Evolutionary conservation across 2,113 vertebrate species (phyloP).

Genomic region (Dipodomys spectabilis): DNA sequence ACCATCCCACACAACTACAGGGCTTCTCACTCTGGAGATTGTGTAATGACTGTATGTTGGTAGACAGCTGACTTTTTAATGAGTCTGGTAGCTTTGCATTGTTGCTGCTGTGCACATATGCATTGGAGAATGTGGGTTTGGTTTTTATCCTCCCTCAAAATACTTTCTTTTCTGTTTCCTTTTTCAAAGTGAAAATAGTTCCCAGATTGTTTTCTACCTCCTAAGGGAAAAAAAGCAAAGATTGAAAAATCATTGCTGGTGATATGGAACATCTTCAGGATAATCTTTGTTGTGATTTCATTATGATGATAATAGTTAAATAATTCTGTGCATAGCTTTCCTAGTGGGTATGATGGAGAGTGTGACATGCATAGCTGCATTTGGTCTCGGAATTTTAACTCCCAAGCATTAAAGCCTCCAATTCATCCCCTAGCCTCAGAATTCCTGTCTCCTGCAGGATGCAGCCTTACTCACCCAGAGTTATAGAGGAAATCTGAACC

Average conservation of each 20-base stretch:
- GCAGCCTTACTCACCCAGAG: too few species aligned
- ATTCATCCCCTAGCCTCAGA: neutral
- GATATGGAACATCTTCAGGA: neutral
- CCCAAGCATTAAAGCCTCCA: neutral
- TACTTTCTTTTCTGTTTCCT: neutral
- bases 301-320: neutral
- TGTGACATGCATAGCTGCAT: fast-evolving
- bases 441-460: too few species aligned
- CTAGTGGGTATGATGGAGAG: fast-evolving
- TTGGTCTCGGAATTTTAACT: neutral
- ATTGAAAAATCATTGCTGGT: neutral
- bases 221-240: neutral
- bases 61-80: conserved; percentile 34
- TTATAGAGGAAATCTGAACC: neutral
- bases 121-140: neutral
- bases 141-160: conserved; percentile 16
- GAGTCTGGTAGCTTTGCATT: conserved; percentile 55
- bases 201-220: neutral
- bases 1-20: neutral
- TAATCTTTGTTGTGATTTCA: neutral
- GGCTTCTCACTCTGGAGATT: neutral
- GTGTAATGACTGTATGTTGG: conserved; percentile 25
- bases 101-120: conserved; percentile 3
- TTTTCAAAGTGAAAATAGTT: conserved; percentile 34
- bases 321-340: neutral